A percentile compares a stretch with the other conserved stretches of the same genome.
Conservation (phyloP, 1,140 invertebrate species). For the Drosophila truncata region DNA sequence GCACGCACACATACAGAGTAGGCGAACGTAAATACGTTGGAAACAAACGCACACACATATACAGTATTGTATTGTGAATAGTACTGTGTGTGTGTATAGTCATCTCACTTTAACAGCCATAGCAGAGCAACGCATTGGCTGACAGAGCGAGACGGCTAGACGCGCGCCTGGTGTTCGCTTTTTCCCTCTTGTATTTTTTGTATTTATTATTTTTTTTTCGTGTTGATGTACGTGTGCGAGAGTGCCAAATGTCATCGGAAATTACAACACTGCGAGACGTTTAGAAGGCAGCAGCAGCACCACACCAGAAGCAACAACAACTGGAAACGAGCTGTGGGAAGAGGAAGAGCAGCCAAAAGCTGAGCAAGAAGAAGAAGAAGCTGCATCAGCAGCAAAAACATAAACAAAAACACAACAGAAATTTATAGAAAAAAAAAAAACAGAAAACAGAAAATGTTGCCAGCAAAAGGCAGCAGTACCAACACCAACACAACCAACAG, state of each 20-base stretch:
- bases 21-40: conserved; percentile 46
- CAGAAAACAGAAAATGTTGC: too few relatives aligned
- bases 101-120: conserved; percentile 27
- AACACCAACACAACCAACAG: conserved; percentile 47
- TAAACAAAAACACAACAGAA: conserved; percentile 64
- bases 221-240: conserved; percentile 31
- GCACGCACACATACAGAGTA: conserved; percentile 35
- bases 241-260: conserved; percentile 80
- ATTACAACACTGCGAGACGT: conserved; percentile 75
- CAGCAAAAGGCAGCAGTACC: conserved; percentile 12
- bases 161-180: conserved; percentile 7
- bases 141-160: conserved; percentile 21
- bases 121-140: conserved; percentile 1
- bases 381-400: conserved; percentile 45
- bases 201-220: conserved; percentile 36
- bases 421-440: conserved; percentile 26
- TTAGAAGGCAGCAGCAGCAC: conserved; percentile 51
- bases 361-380: conserved; percentile 43
- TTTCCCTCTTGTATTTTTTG: conserved; percentile 30
- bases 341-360: conserved; percentile 20
- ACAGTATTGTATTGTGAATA: conserved; percentile 12
- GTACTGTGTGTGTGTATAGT: conserved; percentile 22
- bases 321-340: conserved; percentile 28
- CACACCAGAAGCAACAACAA: conserved; percentile 32
- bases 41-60: conserved; percentile 27